phyloP scores from a whole-genome alignment of 2,888 invertebrate species.

The Cantharis rufa region DNA sequence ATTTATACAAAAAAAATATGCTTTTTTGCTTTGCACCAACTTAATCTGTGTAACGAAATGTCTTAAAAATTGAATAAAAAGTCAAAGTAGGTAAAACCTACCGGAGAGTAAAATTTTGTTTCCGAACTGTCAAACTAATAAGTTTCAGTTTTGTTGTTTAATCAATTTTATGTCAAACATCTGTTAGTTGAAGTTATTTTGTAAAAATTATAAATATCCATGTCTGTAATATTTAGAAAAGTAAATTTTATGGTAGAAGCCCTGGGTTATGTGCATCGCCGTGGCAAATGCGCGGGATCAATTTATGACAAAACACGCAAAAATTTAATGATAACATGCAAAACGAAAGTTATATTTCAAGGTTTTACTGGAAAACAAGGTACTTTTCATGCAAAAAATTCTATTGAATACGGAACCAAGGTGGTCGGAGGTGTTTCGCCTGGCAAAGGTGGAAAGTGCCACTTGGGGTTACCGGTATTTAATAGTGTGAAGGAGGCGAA shows the following conservation, averaged over 20 bases:
- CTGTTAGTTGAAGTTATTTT: neutral
- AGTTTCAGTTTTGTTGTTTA: neutral
- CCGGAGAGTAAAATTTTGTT: neutral
- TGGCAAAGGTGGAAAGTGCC: conserved; percentile 80
- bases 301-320: conserved; percentile 33
- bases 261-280: neutral
- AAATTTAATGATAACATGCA: conserved; percentile 41
- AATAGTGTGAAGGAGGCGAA: conserved; percentile 64
- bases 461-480: conserved; percentile 74
- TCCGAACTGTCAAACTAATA: neutral
- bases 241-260: neutral
- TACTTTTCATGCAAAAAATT: conserved; percentile 70
- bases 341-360: conserved; percentile 77
- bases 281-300: neutral
- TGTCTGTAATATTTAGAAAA: neutral
- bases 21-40: no score
- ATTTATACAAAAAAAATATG: no score
- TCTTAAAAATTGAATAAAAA: neutral
- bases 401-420: conserved; percentile 79
- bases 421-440: conserved; percentile 81
- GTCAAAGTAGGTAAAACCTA: neutral
- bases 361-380: conserved; percentile 82
- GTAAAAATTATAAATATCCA: neutral
- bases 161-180: neutral
- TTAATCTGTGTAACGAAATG: neutral